Evolutionary conservation across 2,797 vertebrate genomes (phyloP).

Genomic region (Gambelia wislizenii): DNA sequence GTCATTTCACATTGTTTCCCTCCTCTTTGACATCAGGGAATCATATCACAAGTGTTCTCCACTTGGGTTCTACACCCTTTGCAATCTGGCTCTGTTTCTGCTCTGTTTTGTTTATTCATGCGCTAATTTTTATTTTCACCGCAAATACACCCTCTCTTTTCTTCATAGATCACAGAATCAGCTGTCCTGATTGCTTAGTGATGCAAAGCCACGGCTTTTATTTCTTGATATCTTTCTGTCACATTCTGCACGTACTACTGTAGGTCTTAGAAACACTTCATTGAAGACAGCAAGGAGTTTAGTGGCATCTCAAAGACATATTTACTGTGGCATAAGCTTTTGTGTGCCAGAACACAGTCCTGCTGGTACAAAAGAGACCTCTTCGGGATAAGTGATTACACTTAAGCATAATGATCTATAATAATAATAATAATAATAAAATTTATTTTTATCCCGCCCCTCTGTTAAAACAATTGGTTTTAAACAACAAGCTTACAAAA

Average conservation of each 20-base stretch:
- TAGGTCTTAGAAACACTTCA: constrained; percentile 39
- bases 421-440: no score
- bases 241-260: constrained; percentile 39
- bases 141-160: not conserved
- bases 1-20: not conserved
- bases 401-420: no score
- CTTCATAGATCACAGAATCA: constrained; percentile 3
- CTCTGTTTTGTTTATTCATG: not conserved
- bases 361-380: not conserved
- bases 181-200: not conserved
- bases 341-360: not conserved
- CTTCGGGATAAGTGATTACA: no score
- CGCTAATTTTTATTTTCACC: constrained; percentile 18
- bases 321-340: not conserved
- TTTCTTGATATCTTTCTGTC: constrained; percentile 44
- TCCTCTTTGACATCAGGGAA: not conserved
- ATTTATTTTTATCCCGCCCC: no score
- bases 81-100: not conserved
- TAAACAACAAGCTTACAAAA: no score
- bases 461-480: no score
- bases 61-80: not conserved
- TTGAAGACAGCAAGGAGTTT: constrained; percentile 12
- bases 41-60: not conserved
- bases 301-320: not conserved
- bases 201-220: constrained; percentile 47